phyloP scores from a whole-genome alignment of 2,113 vertebrate genomes.

The Globicephala melas region DNA sequence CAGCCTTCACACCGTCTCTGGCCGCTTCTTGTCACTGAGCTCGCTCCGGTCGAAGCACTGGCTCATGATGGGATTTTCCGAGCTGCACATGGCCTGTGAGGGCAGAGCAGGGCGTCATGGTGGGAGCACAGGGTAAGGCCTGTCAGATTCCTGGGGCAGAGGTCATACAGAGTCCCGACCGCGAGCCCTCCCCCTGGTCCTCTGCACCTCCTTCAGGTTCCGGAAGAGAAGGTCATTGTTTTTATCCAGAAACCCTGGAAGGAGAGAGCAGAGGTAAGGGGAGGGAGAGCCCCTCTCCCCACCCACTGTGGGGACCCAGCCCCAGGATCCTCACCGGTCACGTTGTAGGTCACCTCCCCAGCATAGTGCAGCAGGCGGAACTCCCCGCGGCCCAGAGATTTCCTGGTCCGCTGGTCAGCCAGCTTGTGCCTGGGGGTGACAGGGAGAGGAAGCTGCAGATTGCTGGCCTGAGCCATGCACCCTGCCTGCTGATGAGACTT shows the following conservation, averaged over 20 bases:
- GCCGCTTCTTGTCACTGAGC: slow-evolving; percentile 96
- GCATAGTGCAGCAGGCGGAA: slow-evolving; percentile 96
- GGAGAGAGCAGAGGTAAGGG: not conserved
- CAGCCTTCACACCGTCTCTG: slow-evolving; percentile 90
- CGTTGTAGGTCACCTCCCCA: slow-evolving; percentile 97
- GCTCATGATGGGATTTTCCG: slow-evolving; percentile 93
- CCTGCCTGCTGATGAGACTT: not conserved
- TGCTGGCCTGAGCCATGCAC: not conserved
- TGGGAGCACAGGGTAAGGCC: not conserved
- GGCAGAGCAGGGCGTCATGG: not conserved
- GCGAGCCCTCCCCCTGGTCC: accelerated
- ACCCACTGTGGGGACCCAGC: not conserved
- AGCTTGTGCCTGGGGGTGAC: slow-evolving; percentile 91
- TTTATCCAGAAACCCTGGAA: slow-evolving; percentile 96
- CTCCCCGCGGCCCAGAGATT: slow-evolving; percentile 93
- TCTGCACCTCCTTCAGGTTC: slow-evolving; percentile 96
- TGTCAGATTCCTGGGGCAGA: not conserved
- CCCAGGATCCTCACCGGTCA: slow-evolving; percentile 85
- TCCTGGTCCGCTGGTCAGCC: slow-evolving; percentile 95
- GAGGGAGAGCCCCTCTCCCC: not conserved
- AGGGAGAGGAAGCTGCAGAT: not conserved
- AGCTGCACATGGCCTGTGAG: slow-evolving; percentile 93
- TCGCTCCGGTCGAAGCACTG: slow-evolving; percentile 94
- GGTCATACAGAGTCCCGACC: not conserved
- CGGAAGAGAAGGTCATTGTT: slow-evolving; percentile 99